Evolutionary conservation across 2,888 invertebrate genomes (phyloP), one percentile per base, ranked within the genome.

Genomic region (Bellardia bayeri): DNA sequence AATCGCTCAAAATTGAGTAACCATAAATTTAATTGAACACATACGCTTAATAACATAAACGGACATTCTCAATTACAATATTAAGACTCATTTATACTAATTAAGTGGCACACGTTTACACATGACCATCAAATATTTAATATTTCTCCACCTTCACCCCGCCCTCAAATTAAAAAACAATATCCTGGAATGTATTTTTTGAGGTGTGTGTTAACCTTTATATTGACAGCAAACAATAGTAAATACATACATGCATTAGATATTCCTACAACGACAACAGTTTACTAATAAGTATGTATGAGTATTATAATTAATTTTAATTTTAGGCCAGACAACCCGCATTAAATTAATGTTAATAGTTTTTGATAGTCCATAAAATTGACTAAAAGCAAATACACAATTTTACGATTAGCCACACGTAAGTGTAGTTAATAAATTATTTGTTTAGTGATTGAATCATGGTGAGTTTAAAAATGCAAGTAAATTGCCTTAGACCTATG

Each of bases 281-380:
- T 45, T 45, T 23, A 49, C 5, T 45, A 68, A 16, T 58, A 14
- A 11, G 49, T 30, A 33, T 42, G 49, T 30, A 33, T 42, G 3
- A 45, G 45, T 42, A 40, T 63, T 63, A 56, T 8, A 71, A 71
- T 71, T 63, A 81, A 81, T 63, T 80, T 69, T 68, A 23, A 82
- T 74, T 23, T 82, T 75, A 75, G 86, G 79, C 79, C 79, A 86
- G 79, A 75, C 75, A 58, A 71, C 79, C 74, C 37, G 30, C 63
- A 86, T 79, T 75, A 54, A 40, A 51, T 72, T 5, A 63, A 51
- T 68, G 74, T 33, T 68, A 68, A 86, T 68, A 74, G n/a, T 40
- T 71, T 64, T 30, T 49, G 30, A 58, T 68, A 63, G 64, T 54
- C 66, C 66, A 86, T 72, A 64, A 76, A 83, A 86, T 61, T 63